A percentile compares a stretch with the other conserved stretches of the same genome.
Conservation (phyloP, 2,113 vertebrate genomes). For the Prolemur simus region DNA sequence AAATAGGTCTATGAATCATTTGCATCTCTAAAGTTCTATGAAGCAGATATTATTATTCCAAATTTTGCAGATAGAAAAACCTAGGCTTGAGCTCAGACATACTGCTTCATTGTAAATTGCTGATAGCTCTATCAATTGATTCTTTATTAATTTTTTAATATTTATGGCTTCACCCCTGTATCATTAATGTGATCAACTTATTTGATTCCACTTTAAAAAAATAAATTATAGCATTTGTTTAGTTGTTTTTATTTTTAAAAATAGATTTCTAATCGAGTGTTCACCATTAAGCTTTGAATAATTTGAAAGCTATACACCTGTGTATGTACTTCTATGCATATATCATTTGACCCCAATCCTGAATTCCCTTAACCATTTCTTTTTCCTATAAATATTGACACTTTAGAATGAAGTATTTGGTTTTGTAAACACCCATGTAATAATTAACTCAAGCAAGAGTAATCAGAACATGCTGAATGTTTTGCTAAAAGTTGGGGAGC, state of each 20-base stretch:
- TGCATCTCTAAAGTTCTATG: neutral
- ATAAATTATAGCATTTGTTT: neutral
- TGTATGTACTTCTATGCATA: rapidly evolving
- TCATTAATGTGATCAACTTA: neutral
- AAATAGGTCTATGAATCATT: rapidly evolving
- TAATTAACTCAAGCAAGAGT: neutral
- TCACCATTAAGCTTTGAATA: neutral
- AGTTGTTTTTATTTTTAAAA: neutral
- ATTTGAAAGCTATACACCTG: neutral
- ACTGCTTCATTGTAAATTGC: neutral
- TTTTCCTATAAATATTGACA: neutral
- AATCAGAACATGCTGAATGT: neutral
- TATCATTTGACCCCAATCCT: neutral
- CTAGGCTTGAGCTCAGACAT: neutral
- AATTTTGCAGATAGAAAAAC: neutral
- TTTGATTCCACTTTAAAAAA: neutral
- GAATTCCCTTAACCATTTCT: neutral
- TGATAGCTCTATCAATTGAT: neutral
- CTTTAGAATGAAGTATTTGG: neutral
- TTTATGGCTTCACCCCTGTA: neutral
- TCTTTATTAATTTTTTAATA: neutral
- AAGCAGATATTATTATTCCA: neutral
- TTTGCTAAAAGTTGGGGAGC: neutral
- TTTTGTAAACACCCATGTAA: neutral
- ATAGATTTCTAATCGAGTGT: neutral